Conservation (phyloP, 2,797 vertebrate genomes). For the Bradypodion ventrale region DNA sequence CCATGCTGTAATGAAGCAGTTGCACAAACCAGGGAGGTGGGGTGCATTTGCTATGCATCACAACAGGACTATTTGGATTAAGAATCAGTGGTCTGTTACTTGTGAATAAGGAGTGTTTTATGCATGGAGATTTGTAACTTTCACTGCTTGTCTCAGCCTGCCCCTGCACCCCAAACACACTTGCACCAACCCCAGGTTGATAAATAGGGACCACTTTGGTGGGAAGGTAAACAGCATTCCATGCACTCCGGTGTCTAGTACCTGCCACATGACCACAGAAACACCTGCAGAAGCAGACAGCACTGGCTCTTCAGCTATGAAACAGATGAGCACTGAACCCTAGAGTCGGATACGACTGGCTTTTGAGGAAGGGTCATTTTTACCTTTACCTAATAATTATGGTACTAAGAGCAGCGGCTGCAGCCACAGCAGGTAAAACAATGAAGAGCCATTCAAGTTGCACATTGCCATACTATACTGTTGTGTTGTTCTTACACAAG, state of each 20-base stretch:
- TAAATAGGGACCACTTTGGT: neutral
- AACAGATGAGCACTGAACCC: too few species aligned
- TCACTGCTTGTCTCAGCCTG: neutral
- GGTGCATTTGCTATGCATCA: neutral
- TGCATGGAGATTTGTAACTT: neutral
- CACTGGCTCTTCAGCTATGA: too few species aligned
- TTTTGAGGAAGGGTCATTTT: too few species aligned
- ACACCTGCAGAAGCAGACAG: too few species aligned
- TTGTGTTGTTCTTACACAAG: neutral
- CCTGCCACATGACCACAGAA: too few species aligned
- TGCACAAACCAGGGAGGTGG: neutral
- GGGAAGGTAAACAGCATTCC: too few species aligned
- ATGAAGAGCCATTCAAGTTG: too few species aligned
- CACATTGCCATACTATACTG: neutral
- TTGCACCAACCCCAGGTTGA: neutral
- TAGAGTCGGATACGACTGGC: too few species aligned
- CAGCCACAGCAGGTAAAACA: neutral
- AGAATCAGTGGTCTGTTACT: neutral
- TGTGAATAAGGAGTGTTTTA: neutral
- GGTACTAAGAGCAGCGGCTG: neutral
- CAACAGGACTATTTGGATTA: neutral
- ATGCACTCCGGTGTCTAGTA: too few species aligned
- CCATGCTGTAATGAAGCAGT: neutral
- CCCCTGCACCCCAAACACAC: neutral
- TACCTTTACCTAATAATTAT: neutral